These are phyloP conservation scores for Mormyrus proboscirostris DNA, from an alignment of 2,797 vertebrate genomes.

Conservation along the genomic window DNA sequence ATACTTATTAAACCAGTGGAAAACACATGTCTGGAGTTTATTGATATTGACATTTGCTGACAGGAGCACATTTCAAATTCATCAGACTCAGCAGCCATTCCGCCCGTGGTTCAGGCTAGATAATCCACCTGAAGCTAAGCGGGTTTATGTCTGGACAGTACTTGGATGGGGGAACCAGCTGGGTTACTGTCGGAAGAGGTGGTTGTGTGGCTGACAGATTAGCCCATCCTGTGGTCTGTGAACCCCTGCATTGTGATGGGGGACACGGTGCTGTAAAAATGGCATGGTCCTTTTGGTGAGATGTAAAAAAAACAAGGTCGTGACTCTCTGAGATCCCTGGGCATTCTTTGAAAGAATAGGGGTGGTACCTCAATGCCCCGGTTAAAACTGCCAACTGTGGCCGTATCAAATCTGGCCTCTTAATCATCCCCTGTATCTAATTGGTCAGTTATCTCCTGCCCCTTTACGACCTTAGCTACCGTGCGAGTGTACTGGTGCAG, in stretches of 20 bases:
- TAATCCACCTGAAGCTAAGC: neutral
- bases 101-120: neutral
- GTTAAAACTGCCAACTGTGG: neutral
- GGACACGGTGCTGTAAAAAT: neutral
- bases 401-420: neutral
- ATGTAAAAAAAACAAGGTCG: neutral
- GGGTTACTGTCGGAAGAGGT: too few relatives aligned
- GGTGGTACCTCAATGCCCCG: neutral
- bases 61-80: neutral
- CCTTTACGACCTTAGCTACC: neutral
- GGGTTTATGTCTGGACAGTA: neutral
- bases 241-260: neutral
- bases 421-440: neutral
- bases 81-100: neutral
- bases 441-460: neutral
- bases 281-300: neutral
- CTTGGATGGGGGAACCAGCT: neutral
- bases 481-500: neutral
- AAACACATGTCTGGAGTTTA: neutral
- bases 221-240: neutral
- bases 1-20: conserved; percentile 1
- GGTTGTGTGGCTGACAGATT: too few relatives aligned
- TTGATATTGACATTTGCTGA: neutral
- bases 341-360: neutral
- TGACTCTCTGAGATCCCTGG: neutral